Evolutionary conservation across 2,888 invertebrate genomes (phyloP), one percentile per base, ranked within the genome.

Genomic region (Bombyx huttoni): DNA sequence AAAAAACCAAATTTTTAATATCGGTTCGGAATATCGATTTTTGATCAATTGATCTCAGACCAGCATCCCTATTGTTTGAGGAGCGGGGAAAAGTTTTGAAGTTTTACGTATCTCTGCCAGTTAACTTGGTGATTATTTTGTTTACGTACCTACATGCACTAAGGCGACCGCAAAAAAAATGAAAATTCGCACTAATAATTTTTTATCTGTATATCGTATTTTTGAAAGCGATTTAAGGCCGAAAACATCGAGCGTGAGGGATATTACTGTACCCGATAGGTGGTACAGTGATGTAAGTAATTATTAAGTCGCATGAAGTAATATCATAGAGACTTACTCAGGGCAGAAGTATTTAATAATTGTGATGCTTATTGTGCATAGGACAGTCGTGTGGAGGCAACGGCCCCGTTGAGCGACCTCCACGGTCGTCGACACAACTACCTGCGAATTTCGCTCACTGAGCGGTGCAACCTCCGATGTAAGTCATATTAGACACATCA

Each of bases 401-500:
- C 54, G 34, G 58, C 59, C 35, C 83, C 91, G 8, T 77, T 98
- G 46, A 91, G 91, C 3, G 99, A 99, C 78, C 90, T 91, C 47
- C 96, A 95, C 83, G 96, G 96, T 9, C 90, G 99, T 55, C 89
- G 92, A 58, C 99, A 99, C 76, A 94, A 94, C 56, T 99, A 99
- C 76, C 89, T 99, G 51, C 90, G 99, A 59, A 98, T 99, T 67
- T 99, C 99, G 0, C 88, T 99, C 51, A 98, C 98, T 0, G 99
- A 99, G 82, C 91, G 94, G 58, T 99, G 99, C 81, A 99, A 99
- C 89, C 90, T 99, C 61, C 90, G 99, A 90, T 99, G 99, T 98
- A 91, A 92, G 94, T 90, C 49, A 13, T 10, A 45, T 45, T 46
- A 33, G 10, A 13, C 34, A n/a, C 13, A 35, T 49, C 40, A 40